These are phyloP conservation scores for Lasioglossum lativentre DNA, from an alignment of 2,888 invertebrate genomes.

Conservation along the genomic window DNA sequence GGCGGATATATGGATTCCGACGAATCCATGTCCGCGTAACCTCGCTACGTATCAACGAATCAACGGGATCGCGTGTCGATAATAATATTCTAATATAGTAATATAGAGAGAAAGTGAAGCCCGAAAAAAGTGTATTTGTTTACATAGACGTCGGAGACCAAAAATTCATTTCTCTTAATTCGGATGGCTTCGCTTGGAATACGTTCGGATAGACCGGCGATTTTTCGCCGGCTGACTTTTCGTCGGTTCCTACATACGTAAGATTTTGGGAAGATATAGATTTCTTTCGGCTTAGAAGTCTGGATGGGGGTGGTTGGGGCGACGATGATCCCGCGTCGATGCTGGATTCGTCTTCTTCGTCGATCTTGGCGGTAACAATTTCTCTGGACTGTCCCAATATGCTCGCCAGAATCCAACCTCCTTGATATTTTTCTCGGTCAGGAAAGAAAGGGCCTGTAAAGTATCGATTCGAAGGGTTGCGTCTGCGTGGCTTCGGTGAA, in stretches of 20 bases:
- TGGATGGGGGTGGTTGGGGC: conserved; percentile 64
- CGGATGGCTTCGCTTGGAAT: conserved; percentile 88
- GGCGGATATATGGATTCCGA: not conserved
- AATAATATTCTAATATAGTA: not conserved
- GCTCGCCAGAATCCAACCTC: conserved; percentile 89
- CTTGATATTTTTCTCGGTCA: conserved; percentile 83
- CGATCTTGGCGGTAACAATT: conserved; percentile 86
- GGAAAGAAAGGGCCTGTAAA: conserved; percentile 85
- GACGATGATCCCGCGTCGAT: conserved; percentile 47
- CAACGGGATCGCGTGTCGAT: not conserved
- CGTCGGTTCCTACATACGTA: conserved; percentile 79
- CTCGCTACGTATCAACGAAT: not conserved
- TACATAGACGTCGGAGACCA: conserved; percentile 95
- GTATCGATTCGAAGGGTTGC: conserved; percentile 86
- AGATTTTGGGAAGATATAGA: conserved; percentile 83
- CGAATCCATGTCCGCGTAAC: not conserved
- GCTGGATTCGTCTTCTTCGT: conserved; percentile 85
- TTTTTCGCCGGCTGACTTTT: conserved; percentile 80
- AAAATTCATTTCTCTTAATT: conserved; percentile 93
- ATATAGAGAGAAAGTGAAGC: not conserved
- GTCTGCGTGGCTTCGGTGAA: conserved; percentile 86
- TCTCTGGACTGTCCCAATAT: conserved; percentile 89
- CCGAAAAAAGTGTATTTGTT: conserved; percentile 44
- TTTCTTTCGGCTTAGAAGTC: conserved; percentile 82
- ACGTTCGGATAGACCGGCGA: conserved; percentile 69